Evolutionary conservation across 2,797 vertebrate genomes (phyloP).

Genomic region (Gastrophryne carolinensis): DNA sequence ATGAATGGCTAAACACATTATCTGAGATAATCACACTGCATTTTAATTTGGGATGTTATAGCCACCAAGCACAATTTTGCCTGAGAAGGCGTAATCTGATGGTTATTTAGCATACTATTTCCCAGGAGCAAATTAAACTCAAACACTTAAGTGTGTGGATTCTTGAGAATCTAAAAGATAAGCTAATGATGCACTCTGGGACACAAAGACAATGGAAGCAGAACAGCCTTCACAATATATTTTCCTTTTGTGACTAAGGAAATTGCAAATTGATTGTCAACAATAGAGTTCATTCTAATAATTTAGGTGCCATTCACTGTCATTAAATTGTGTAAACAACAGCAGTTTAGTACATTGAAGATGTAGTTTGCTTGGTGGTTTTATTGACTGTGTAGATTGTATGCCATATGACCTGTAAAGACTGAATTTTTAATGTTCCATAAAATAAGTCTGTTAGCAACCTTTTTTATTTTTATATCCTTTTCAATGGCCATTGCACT

Average conservation of each 20-base stretch:
- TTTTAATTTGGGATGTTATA: constrained; percentile 62
- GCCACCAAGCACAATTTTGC: constrained; percentile 57
- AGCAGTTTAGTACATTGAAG: background rate
- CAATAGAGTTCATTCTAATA: constrained; percentile 35
- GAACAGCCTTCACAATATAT: constrained; percentile 45
- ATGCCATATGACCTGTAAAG: background rate
- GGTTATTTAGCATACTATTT: constrained; percentile 62
- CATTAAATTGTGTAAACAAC: constrained; percentile 25
- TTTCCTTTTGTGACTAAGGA: constrained; percentile 43
- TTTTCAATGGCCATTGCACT: too few species aligned
- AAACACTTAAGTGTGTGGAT: constrained; percentile 55
- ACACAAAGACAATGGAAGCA: constrained; percentile 38
- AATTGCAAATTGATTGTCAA: constrained; percentile 38
- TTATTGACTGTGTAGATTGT: constrained; percentile 2
- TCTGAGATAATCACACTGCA: constrained; percentile 59
- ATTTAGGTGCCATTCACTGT: constrained; percentile 21
- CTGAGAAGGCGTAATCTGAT: constrained; percentile 58
- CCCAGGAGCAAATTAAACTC: constrained; percentile 60
- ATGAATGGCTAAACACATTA: constrained; percentile 51
- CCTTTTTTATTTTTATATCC: background rate
- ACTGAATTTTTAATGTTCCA: background rate
- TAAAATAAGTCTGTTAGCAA: background rate
- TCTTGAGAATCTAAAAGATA: constrained; percentile 56
- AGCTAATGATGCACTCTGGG: constrained; percentile 50
- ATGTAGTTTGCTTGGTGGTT: background rate